Evolutionary conservation across 2,888 invertebrate species (phyloP), one percentile per base, ranked within the genome.

Genomic region (Gastrophysa polygoni): DNA sequence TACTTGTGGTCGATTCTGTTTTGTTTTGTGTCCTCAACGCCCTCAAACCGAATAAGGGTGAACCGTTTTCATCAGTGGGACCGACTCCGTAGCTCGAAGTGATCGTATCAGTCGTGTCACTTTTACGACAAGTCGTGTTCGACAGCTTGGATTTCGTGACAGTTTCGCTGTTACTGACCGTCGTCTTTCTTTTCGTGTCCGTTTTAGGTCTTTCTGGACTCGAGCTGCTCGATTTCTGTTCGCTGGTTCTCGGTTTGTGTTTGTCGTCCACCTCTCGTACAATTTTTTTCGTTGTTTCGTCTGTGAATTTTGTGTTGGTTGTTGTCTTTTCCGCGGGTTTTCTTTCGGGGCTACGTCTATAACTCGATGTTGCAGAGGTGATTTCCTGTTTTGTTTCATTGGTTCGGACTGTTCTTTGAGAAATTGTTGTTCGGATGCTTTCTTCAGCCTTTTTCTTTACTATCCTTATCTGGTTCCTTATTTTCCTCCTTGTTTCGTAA

Each of bases 11-110:
- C 78, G 86, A 87, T 74, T 85, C 84, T 73, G 86, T 85, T 73
- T 86, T 86, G 71, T 81, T 81, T 75, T 86, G 85, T 61, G 85
- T 84, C 67, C 86, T 84, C 62, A 93, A 83, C 59, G 93, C 92
- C 75, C 86, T 87, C 70, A 93, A 87, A 57, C 93, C 93, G 81
- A 93, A 93, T 60, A 93, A 83, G 18, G 92, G 92, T 60, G 86
- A 84, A 10, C 93, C 92, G 71, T 91, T 88, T 68, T 92, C 91
- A 77, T 93, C 93, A 1, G 90, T 88, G 21, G 93, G 93, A 0
- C 93, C 93, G 1, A 91, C 90, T 1, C 92, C 92, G 78, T 93
- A 93, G 77, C 91, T 90, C 1, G 92, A 92, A 2, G 90, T 92
- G 61, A 93, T 89, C 24, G 86, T 86, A 77, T 91, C 90, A 0